Evolutionary conservation across 2,797 vertebrate species (phyloP).

Genomic region (Acanthis flammea): DNA sequence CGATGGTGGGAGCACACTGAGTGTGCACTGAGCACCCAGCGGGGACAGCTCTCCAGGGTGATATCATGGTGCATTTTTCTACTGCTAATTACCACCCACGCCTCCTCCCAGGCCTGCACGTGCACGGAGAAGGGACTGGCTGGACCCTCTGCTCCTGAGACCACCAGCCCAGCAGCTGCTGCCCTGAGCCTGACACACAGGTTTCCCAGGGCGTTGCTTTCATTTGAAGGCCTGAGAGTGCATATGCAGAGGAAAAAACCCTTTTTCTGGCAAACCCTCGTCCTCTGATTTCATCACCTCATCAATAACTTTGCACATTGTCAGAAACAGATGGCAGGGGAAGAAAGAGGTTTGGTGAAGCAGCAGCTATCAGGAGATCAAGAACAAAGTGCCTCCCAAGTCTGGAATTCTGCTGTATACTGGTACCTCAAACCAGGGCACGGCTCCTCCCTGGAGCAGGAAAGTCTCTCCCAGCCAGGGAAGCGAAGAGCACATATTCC

Average conservation of each 20-base stretch:
- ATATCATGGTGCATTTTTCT: rapidly evolving
- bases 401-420: background rate
- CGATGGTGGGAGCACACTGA: background rate
- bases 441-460: background rate
- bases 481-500: background rate
- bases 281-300: slow-evolving; percentile 38
- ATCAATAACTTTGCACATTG: slow-evolving; percentile 47
- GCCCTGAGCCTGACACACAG: rapidly evolving
- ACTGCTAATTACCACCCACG: background rate
- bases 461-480: slow-evolving; percentile 18
- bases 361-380: background rate
- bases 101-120: background rate
- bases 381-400: slow-evolving; percentile 25
- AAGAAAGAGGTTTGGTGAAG: slow-evolving; percentile 32
- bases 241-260: background rate
- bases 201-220: background rate
- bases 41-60: rapidly evolving
- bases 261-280: slow-evolving; percentile 18
- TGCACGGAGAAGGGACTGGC: background rate
- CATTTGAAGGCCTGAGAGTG: background rate
- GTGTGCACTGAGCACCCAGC: rapidly evolving
- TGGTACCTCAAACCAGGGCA: slow-evolving; percentile 10
- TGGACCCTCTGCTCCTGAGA: rapidly evolving
- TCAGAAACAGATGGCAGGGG: slow-evolving; percentile 43
- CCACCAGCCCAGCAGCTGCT: background rate